A percentile compares a stretch with the other conserved stretches of the same genome.
These are phyloP conservation scores for Diachasma alloeum DNA, from an alignment of 1,140 invertebrate genomes.

Conservation along the genomic window DNA sequence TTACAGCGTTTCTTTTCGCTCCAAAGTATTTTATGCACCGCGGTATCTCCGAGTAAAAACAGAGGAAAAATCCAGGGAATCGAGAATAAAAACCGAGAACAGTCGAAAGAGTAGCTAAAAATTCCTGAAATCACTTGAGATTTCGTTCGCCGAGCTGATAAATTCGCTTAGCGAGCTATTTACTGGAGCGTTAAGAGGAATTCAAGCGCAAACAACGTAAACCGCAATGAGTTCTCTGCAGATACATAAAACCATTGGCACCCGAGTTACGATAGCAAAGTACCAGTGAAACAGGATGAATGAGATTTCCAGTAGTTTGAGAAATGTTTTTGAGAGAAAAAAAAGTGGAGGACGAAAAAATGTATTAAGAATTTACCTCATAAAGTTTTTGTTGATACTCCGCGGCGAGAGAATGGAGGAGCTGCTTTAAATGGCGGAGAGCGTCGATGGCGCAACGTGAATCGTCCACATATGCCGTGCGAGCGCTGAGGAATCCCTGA, in stretches of 20 bases:
- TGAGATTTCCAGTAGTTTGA: neutral
- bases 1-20: no score
- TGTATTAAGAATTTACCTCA: neutral
- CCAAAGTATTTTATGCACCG: no score
- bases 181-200: slow-evolving; percentile 17
- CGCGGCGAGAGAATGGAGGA: neutral
- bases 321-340: neutral
- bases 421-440: neutral
- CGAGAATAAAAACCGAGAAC: neutral
- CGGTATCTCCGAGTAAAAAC: no score
- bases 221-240: slow-evolving; percentile 15
- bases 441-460: neutral
- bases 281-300: neutral
- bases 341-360: neutral
- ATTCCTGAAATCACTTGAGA: neutral
- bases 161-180: neutral
- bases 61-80: no score
- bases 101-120: neutral
- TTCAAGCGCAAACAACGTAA: slow-evolving; percentile 23
- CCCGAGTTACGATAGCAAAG: neutral
- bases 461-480: neutral
- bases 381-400: neutral
- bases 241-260: neutral
- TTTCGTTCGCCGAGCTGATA: neutral
- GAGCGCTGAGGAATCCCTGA: neutral